A percentile compares a stretch with the other conserved stretches of the same genome.
These are phyloP conservation scores for Pelusios castaneus DNA, from an alignment of 2,113 vertebrate genomes.

Conservation along the genomic window DNA sequence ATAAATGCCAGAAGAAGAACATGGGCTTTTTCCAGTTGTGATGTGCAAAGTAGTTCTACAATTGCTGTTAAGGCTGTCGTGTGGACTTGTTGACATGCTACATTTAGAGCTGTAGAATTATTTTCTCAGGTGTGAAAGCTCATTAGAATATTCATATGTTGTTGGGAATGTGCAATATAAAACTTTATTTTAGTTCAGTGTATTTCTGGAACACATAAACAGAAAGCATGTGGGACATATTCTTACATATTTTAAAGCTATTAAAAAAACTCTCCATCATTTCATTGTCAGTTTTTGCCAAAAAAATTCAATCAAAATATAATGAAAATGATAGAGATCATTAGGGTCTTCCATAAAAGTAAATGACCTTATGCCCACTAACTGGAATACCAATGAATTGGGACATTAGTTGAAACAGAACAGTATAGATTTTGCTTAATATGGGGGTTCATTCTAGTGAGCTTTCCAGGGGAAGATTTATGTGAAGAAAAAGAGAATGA, in stretches of 20 bases:
- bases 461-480: background rate
- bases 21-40: background rate
- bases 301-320: background rate
- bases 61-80: background rate
- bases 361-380: background rate
- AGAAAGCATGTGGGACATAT: background rate
- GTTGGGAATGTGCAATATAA: background rate
- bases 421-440: background rate
- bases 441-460: background rate
- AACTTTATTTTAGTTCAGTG: background rate
- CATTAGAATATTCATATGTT: background rate
- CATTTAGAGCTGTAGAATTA: background rate
- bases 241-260: background rate
- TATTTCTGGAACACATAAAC: background rate
- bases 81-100: background rate
- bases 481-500: background rate
- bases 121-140: background rate
- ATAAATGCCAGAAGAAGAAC: background rate
- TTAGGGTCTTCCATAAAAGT: background rate
- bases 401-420: background rate
- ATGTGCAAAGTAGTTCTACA: background rate
- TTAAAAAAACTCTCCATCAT: background rate
- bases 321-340: rapidly evolving
- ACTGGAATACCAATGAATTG: background rate
- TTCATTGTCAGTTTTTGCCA: background rate